phyloP scores from a whole-genome alignment of 2,797 vertebrate genomes.

The Pampus argenteus region DNA sequence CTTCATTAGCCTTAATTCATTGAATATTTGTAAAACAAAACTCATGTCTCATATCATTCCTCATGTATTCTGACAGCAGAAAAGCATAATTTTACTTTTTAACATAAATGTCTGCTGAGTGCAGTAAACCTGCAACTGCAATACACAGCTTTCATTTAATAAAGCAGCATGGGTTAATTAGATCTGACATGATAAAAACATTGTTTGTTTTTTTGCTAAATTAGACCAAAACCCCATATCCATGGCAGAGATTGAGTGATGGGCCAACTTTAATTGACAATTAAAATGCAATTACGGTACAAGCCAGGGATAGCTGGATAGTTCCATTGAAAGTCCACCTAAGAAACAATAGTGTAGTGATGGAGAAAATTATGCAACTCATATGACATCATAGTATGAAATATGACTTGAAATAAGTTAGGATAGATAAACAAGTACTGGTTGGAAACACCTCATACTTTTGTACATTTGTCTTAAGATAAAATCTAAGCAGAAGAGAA shows the following conservation, averaged over 20 bases:
- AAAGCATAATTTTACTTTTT: not conserved
- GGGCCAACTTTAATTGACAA: slow-evolving; percentile 86
- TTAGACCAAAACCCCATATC: slow-evolving; percentile 82
- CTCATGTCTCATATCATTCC: slow-evolving; percentile 36
- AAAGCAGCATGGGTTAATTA: slow-evolving; percentile 80
- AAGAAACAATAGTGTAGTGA: slow-evolving; percentile 33
- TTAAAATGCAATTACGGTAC: slow-evolving; percentile 87
- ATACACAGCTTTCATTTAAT: slow-evolving; percentile 54
- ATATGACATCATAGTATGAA: not conserved
- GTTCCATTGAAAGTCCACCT: slow-evolving; percentile 70
- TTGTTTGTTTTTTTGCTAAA: slow-evolving; percentile 75
- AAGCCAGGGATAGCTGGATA: slow-evolving; percentile 56
- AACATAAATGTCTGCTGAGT: slow-evolving; percentile 1
- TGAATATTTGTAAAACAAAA: slow-evolving; percentile 43
- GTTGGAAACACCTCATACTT: not conserved
- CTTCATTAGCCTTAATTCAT: slow-evolving; percentile 42
- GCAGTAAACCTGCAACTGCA: slow-evolving; percentile 23
- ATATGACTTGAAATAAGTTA: not conserved
- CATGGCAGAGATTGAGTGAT: slow-evolving; percentile 83
- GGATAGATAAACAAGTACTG: not conserved
- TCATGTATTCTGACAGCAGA: slow-evolving; percentile 1
- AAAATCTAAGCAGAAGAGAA: not conserved
- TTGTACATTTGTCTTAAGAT: not conserved
- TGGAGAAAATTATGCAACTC: slow-evolving; percentile 1
- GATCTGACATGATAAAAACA: slow-evolving; percentile 79